These are phyloP conservation scores for Herminia tarsipennalis DNA, from an alignment of 2,888 invertebrate genomes.

Conservation along the genomic window DNA sequence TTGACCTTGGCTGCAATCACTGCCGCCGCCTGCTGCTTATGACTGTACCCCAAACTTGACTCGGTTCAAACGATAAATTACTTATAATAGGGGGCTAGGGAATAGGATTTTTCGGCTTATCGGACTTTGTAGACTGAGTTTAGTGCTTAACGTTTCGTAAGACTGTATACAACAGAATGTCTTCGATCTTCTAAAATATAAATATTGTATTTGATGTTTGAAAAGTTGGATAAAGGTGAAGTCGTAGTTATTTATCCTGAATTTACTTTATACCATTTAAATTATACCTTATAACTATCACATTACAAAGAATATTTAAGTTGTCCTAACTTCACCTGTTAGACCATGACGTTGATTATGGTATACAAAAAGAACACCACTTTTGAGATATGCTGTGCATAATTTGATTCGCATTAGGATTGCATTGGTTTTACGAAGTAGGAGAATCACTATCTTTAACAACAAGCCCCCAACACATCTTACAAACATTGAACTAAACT, in stretches of 20 bases:
- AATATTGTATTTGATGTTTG: too few species aligned
- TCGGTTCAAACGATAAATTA: constrained; percentile 39
- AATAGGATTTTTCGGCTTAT: constrained; percentile 5
- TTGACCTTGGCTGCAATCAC: constrained; percentile 34
- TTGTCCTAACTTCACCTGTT: too few species aligned
- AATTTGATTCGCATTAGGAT: too few species aligned
- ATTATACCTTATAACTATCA: too few species aligned
- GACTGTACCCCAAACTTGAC: constrained; percentile 43
- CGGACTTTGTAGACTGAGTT: constrained; percentile 5
- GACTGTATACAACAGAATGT: neutral
- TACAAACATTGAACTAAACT: neutral
- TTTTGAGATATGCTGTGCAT: too few species aligned
- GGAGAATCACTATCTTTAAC: neutral
- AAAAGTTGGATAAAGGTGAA: too few species aligned
- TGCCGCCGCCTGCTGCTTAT: constrained; percentile 41
- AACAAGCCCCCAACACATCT: neutral
- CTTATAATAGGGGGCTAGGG: constrained; percentile 29
- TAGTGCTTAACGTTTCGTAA: constrained; percentile 3
- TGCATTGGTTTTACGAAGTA: neutral
- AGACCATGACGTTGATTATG: too few species aligned
- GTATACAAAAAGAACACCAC: too few species aligned
- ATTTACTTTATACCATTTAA: too few species aligned
- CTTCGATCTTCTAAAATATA: neutral
- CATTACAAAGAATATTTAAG: too few species aligned
- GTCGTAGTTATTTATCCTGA: too few species aligned